Evolutionary conservation across 1,140 invertebrate species (phyloP).

Genomic region (Trichoplusia ni): DNA sequence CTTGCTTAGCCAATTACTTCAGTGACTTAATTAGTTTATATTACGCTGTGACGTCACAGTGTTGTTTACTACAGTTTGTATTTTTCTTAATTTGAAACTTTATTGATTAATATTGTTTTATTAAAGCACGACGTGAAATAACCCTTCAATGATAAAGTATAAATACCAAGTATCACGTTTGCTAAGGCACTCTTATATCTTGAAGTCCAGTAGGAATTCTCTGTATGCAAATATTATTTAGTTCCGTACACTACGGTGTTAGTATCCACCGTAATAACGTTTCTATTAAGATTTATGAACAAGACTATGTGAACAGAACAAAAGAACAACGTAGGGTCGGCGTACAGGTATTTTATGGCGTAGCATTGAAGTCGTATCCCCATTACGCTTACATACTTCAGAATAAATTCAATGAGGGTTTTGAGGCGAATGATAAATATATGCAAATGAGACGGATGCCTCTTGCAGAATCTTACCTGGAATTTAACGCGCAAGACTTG

Average conservation of each 20-base stretch:
- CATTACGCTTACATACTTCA: constrained; percentile 24
- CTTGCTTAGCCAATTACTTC: too few relatives aligned
- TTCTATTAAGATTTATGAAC: constrained; percentile 27
- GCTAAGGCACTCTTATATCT: too few relatives aligned
- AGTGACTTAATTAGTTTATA: too few relatives aligned
- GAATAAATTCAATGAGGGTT: constrained; percentile 18
- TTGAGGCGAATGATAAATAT: constrained; percentile 48
- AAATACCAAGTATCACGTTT: too few relatives aligned
- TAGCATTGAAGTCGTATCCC: constrained; percentile 23
- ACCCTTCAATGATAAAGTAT: too few relatives aligned
- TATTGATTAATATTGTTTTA: not conserved
- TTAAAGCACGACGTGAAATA: too few relatives aligned
- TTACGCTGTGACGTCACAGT: too few relatives aligned
- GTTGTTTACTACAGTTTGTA: too few relatives aligned
- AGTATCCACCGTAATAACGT: constrained; percentile 22
- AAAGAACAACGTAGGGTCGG: not conserved
- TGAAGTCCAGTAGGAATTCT: not conserved
- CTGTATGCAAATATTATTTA: constrained; percentile 16
- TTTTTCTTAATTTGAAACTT: not conserved
- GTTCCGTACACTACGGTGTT: not conserved
- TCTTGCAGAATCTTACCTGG: constrained; percentile 87
- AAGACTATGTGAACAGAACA: not conserved
- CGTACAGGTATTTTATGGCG: not conserved
- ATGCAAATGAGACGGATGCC: constrained; percentile 71
- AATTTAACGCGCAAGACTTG: constrained; percentile 88